phyloP scores from a whole-genome alignment of 2,113 vertebrate genomes.

The Prietella phreatophila region DNA sequence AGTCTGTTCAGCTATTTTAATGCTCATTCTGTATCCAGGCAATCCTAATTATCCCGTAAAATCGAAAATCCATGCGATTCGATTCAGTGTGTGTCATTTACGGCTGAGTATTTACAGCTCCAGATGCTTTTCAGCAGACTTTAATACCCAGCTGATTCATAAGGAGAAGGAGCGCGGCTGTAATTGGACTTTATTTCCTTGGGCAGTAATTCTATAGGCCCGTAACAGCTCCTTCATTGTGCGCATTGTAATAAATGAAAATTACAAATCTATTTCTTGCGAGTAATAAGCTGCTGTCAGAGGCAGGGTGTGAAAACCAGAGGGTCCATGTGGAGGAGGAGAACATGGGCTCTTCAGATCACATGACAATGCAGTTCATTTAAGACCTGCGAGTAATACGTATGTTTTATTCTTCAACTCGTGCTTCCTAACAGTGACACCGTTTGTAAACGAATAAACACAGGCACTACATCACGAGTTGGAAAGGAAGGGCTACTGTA shows the following conservation, averaged over 20 bases:
- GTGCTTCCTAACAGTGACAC: not conserved
- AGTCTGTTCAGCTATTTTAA: not conserved
- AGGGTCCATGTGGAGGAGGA: not conserved
- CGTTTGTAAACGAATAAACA: not conserved
- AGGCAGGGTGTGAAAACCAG: not conserved
- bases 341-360: not conserved
- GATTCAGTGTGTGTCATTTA: not conserved
- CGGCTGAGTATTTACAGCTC: not conserved
- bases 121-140: not conserved
- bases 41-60: not conserved
- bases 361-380: not conserved
- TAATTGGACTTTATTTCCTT: constrained; percentile 30
- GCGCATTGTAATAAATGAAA: constrained; percentile 17
- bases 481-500: not conserved
- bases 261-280: constrained; percentile 9
- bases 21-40: not conserved
- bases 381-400: not conserved
- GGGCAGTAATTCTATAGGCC: constrained; percentile 9
- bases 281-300: constrained; percentile 15
- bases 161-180: not conserved
- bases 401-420: not conserved
- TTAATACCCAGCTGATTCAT: constrained; percentile 37
- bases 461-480: not conserved
- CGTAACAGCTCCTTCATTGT: constrained; percentile 14
- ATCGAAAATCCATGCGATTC: not conserved